Base-by-base conservation (phyloP, 1,140 invertebrate species). In the Lordiphosa collinella region DNA sequence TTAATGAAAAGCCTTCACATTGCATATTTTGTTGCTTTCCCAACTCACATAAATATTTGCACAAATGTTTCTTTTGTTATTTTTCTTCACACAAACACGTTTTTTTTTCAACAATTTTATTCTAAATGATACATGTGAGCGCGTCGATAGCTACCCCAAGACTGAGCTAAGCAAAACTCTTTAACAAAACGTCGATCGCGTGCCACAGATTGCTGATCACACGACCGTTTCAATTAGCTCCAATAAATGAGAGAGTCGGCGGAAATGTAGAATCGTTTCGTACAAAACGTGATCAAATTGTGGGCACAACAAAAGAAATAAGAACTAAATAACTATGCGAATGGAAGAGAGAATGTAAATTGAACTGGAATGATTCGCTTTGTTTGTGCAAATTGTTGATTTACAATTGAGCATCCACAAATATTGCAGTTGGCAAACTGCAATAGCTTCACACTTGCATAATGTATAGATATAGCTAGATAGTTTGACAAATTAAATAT, bases 171-270 rank as follows among this genome's bases (percentile, higher is more conserved):
- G 9, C 29, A 59, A 16, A n/a, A 13, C 37, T 38, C 32, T 49
- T 36, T 12, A 36, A 51, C 53, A 22, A 49, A 47, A 12, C n/a
- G 18, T 52, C 37, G 49, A 52, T 79, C 75, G 75, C 75, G 75
- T 74, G 64, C 60, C 46, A 40, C 41, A 54, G 50, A 57, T 66
- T 54, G 32, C 25, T 57, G 37, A 50, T 79, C 75, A 79, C 59
- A 74, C 75, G 65, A 82, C 58, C 22, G 25, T 14, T 37, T 62
- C 58, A 80, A 80, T 80, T 82, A 60, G 54, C 43, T 70, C 29
- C 36, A 66, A 82, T 63, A 46, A 66, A 18, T 44, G 43, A 5
- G 18, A 11, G 41, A 65, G 54, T 41, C 37, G 12, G 36, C 14
- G 29, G 59, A 31, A 22, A 22, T 66, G 43, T 44, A 37, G 10